phyloP scores from a whole-genome alignment of 2,888 invertebrate genomes.

The Limnephilus auricula region DNA sequence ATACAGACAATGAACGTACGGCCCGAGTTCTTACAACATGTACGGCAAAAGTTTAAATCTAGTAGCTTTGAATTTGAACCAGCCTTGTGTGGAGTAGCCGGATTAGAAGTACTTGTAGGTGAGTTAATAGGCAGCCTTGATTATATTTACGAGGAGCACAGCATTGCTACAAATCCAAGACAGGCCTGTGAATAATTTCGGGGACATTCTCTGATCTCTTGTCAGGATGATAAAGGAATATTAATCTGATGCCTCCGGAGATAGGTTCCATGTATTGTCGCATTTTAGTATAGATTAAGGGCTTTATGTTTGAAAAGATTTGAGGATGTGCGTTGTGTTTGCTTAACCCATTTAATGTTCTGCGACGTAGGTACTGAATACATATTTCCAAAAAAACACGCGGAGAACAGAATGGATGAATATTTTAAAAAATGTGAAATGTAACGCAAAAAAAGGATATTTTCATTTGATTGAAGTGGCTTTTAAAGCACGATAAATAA shows the following conservation, averaged over 20 bases:
- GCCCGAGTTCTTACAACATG: neutral
- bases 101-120: constrained; percentile 21
- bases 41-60: constrained; percentile 2
- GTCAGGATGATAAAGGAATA: constrained; percentile 56
- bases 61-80: neutral
- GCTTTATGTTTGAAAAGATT: neutral
- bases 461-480: neutral
- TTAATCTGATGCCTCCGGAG: constrained; percentile 46
- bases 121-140: constrained; percentile 41
- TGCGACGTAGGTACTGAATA: neutral
- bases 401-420: neutral
- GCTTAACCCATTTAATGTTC: neutral
- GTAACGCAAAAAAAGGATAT: neutral
- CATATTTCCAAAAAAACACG: neutral
- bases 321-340: neutral
- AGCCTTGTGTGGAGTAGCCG: neutral
- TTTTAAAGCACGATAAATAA: neutral
- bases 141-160: constrained; percentile 42
- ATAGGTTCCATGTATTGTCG: constrained; percentile 7
- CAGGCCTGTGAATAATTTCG: constrained; percentile 57
- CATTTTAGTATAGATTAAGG: constrained; percentile 8
- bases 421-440: neutral
- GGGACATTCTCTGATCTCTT: constrained; percentile 56
- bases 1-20: neutral
- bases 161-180: constrained; percentile 34